These are phyloP conservation scores for Brachyhypopomus occidentalis DNA, from an alignment of 2,113 vertebrate species.

Conservation along the genomic window DNA sequence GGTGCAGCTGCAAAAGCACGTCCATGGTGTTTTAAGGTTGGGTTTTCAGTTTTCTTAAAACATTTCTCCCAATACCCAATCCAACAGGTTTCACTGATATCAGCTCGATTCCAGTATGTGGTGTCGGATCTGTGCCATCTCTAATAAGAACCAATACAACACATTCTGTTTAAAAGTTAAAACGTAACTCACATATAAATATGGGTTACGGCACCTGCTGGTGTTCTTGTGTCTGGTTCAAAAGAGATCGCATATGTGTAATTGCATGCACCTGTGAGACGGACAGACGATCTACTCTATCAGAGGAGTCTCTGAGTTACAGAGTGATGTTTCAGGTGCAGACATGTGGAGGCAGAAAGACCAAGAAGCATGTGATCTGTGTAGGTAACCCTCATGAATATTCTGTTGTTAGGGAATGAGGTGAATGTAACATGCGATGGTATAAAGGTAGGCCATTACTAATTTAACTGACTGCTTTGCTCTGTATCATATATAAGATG, in stretches of 20 bases:
- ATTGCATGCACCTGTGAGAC: not conserved
- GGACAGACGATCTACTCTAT: slow-evolving; percentile 1
- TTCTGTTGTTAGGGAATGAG: not conserved
- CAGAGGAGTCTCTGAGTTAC: not conserved
- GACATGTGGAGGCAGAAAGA: slow-evolving; percentile 12
- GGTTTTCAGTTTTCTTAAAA: too few species aligned
- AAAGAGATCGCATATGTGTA: not conserved
- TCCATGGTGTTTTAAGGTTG: too few species aligned
- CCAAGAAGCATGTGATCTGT: slow-evolving; percentile 32
- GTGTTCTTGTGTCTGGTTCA: slow-evolving; percentile 12
- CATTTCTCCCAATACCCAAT: too few species aligned
- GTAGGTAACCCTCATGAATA: slow-evolving; percentile 15
- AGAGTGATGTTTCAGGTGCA: not conserved
- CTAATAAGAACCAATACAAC: not conserved
- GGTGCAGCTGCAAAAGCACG: too few species aligned
- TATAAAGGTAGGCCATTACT: not conserved
- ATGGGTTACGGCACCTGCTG: not conserved
- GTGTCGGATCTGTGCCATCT: too few species aligned
- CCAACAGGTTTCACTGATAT: too few species aligned
- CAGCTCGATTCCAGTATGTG: too few species aligned
- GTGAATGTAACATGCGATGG: not conserved
- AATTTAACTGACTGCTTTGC: not conserved
- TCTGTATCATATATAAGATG: too few species aligned
- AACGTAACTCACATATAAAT: not conserved
- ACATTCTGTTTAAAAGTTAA: not conserved